Evolutionary conservation across 2,797 vertebrate genomes (phyloP).

Genomic region (Fistularia tabacaria): DNA sequence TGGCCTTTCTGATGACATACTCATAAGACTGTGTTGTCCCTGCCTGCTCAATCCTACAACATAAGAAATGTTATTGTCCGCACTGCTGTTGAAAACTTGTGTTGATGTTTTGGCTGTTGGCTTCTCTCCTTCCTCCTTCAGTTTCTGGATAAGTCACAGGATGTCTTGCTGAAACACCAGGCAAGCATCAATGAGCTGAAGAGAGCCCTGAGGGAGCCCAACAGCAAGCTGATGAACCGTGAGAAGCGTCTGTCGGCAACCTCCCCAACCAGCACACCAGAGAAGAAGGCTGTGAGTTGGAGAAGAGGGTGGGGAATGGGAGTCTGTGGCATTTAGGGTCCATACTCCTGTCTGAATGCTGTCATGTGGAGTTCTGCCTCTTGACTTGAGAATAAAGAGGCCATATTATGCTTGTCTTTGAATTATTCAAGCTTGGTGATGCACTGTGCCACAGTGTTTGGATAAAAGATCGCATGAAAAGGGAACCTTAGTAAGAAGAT

Average conservation of each 20-base stretch:
- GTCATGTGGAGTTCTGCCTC: slow-evolving; percentile 6
- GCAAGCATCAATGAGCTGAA: slow-evolving; percentile 99
- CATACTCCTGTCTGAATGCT: slow-evolving; percentile 10
- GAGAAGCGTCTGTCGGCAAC: slow-evolving; percentile 85
- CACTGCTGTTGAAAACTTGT: too few relatives aligned
- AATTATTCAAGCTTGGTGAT: slow-evolving; percentile 14
- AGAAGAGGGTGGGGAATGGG: neutral
- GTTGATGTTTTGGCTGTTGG: too few relatives aligned
- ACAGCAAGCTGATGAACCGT: slow-evolving; percentile 90
- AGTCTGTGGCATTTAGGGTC: neutral
- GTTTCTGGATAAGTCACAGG: slow-evolving; percentile 97
- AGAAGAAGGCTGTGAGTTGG: slow-evolving; percentile 83
- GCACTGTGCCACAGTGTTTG: too few relatives aligned
- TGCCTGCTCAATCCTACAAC: too few relatives aligned
- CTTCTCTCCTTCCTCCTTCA: slow-evolving; percentile 44
- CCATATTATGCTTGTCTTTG: neutral
- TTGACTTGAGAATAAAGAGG: slow-evolving; percentile 1
- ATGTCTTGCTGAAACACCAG: slow-evolving; percentile 96
- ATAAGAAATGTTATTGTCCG: too few relatives aligned
- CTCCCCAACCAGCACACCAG: slow-evolving; percentile 85
- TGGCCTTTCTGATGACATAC: too few relatives aligned
- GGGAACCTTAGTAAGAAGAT: too few relatives aligned
- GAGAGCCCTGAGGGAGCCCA: slow-evolving; percentile 91
- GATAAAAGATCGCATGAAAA: too few relatives aligned
- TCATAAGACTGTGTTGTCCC: too few relatives aligned